Percentiles rank a stretch among this genome's conserved stretches.
Evolutionary conservation across 2,797 vertebrate species (phyloP).

Genomic region (Sebastes cheni): DNA sequence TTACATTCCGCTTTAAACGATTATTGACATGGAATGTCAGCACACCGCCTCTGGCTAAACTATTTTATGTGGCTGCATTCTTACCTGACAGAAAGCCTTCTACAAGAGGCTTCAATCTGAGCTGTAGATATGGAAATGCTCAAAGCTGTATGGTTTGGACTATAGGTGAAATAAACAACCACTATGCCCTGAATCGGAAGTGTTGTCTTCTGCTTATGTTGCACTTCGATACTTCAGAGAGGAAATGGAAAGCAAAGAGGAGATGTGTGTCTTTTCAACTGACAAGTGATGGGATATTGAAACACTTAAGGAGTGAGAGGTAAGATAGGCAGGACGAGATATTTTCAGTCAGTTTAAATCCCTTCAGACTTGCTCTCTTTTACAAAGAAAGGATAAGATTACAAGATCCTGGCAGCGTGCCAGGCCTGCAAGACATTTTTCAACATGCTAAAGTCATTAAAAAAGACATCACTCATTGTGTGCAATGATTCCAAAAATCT

Average conservation of each 20-base stretch:
- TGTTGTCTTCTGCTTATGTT: not conserved
- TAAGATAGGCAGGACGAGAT: not conserved
- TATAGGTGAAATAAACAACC: not conserved
- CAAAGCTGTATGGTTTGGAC: not conserved
- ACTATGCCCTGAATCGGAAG: not conserved
- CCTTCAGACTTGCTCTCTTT: not conserved
- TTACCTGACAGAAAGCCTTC: not conserved
- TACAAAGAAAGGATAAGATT: not conserved
- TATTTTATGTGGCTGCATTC: slow-evolving; percentile 1
- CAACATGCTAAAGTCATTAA: slow-evolving; percentile 18
- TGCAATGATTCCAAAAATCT: slow-evolving; percentile 1
- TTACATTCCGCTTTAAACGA: slow-evolving; percentile 1
- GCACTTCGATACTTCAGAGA: not conserved
- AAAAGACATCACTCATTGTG: not conserved
- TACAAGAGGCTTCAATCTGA: not conserved
- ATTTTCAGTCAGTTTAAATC: slow-evolving; percentile 27
- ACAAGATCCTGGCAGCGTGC: slow-evolving; percentile 11
- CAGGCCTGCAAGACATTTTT: slow-evolving; percentile 17
- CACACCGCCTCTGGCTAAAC: not conserved
- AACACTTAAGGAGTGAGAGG: not conserved
- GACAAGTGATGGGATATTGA: not conserved
- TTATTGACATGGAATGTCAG: not conserved
- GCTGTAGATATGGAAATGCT: not conserved
- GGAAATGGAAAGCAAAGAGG: not conserved
- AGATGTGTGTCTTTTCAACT: not conserved